phyloP scores from a whole-genome alignment of 1,140 invertebrate genomes.

The Drosophila eugracilis region DNA sequence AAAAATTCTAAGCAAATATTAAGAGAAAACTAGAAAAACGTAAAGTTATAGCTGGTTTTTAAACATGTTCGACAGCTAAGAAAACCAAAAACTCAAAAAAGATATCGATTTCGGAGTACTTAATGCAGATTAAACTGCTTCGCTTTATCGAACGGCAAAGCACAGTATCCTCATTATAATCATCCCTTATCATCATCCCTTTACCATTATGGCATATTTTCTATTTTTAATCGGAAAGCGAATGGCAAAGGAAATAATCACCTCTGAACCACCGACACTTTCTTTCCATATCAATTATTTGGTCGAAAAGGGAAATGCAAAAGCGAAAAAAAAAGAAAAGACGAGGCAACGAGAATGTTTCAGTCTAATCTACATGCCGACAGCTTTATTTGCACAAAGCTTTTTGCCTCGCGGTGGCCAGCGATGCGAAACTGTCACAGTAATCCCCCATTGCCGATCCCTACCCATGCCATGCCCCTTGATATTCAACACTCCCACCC shows the following conservation, averaged over 20 bases:
- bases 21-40: too few species aligned
- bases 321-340: background rate
- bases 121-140: background rate
- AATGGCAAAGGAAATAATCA: conserved; percentile 29
- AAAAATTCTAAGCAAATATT: background rate
- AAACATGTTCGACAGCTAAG: background rate
- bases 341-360: conserved; percentile 12
- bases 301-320: background rate
- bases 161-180: background rate
- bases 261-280: conserved; percentile 2
- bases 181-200: background rate
- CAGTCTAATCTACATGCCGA: conserved; percentile 52
- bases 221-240: conserved; percentile 29
- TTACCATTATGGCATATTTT: conserved; percentile 2
- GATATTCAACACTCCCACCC: background rate
- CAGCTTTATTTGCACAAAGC: conserved; percentile 55
- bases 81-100: background rate
- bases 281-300: conserved; percentile 65
- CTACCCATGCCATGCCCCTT: background rate
- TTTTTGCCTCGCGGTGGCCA: conserved; percentile 27
- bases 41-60: background rate
- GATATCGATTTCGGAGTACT: too few species aligned
- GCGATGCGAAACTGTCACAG: conserved; percentile 58
- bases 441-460: conserved; percentile 47
- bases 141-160: background rate